Base-by-base conservation (phyloP, 2,113 vertebrate species). In the Gopherus evgoodei region DNA sequence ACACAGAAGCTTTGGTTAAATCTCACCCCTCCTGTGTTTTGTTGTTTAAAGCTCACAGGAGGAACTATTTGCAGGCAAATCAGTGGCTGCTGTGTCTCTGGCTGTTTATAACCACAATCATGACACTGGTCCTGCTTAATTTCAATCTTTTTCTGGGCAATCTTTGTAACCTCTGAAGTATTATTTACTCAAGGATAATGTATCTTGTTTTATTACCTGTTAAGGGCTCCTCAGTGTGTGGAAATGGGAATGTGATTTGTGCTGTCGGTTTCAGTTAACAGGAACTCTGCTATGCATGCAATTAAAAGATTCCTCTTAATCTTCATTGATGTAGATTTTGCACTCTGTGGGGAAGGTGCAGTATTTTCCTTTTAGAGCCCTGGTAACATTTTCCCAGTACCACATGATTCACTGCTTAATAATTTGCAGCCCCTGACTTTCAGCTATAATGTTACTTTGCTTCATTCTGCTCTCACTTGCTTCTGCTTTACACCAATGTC, bases 341-440 rank as follows among this genome's bases (percentile, higher is more conserved):
- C 13, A 5, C 17, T 53, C 83, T 81, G 86, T n/a, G 90, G n/a
- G 24, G 56, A 89, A 56, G 82, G 49, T 19, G 27, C 52, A 53
- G 4, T 88, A 25, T 86, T 90, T 65, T 44, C 87, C 57, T 90
- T 90, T 57, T 56, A 93, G 81, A 95, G 38, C 90, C 79, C 53
- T 14, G 49, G 89, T 83, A 89, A 31, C 9, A 24, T 56, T 35
- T 88, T 94, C 42, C 49, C 56, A 86, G 85, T 21, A 52, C 84
- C 72, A 86, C 35, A 96, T 0, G 3, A 91, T 29, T 12, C 52
- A 27, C 8, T 88, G 85, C 89, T 91, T 76, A 90, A 84, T 72
- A 78, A 82, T 29, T 95, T 93, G 24, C 52, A 86, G 59, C 14
- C 42, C 75, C 42, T 57, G 19, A 38, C 95, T 93, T 22, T 22